Conservation (phyloP, 1,140 invertebrate species). For the Zaprionus ghesquierei region DNA sequence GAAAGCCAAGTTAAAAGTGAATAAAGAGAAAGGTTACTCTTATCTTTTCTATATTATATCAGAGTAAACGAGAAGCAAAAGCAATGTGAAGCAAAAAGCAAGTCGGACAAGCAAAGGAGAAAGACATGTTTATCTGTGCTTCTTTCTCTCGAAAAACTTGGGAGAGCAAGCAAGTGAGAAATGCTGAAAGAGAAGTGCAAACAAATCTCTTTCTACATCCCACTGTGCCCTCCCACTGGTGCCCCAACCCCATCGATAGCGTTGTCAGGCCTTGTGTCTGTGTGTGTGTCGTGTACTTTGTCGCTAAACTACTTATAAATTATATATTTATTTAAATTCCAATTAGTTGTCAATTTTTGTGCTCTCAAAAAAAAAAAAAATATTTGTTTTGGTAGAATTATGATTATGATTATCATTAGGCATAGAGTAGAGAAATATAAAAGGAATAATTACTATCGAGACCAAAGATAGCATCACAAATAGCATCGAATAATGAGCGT, state of each 20-base stretch:
- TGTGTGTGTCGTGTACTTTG: constrained; percentile 26
- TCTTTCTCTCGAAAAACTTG: neutral
- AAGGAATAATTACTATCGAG: constrained; percentile 80
- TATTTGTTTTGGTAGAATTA: constrained; percentile 12
- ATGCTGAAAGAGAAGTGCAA: neutral
- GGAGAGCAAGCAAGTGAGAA: neutral
- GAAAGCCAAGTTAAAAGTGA: neutral
- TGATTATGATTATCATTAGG: constrained; percentile 71
- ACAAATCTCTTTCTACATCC: neutral
- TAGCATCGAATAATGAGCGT: constrained; percentile 81
- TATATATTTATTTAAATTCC: constrained; percentile 48
- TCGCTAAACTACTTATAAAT: constrained; percentile 63
- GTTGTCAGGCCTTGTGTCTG: neutral
- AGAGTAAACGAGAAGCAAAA: neutral
- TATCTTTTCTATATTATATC: neutral
- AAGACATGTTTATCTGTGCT: neutral
- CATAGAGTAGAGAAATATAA: constrained; percentile 75
- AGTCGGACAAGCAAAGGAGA: neutral
- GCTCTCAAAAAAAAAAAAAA: constrained; percentile 64
- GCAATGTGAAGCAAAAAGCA: neutral
- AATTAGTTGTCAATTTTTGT: constrained; percentile 42
- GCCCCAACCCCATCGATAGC: neutral
- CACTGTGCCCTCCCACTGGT: neutral
- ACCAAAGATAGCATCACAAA: constrained; percentile 80
- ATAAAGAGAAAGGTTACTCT: neutral